A percentile compares a stretch with the other conserved stretches of the same genome.
Conservation (phyloP, 2,113 vertebrate genomes). For the Scopus umbretta region DNA sequence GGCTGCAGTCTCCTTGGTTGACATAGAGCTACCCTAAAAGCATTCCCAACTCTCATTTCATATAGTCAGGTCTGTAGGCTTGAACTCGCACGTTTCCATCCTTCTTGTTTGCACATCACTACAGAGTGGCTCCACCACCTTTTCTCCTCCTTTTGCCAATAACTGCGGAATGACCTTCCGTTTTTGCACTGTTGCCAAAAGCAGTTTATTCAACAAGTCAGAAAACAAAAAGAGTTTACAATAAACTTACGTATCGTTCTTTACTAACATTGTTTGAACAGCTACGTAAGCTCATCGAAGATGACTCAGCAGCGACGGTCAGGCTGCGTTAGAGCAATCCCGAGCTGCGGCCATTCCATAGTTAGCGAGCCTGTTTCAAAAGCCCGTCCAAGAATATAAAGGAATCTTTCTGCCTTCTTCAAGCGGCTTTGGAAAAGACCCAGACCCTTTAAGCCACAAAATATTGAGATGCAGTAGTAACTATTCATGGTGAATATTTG, state of each 20-base stretch:
- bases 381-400: background rate
- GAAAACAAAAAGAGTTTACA: background rate
- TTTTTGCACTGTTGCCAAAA: background rate
- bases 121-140: background rate
- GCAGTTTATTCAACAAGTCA: background rate
- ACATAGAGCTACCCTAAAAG: background rate
- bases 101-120: background rate
- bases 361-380: background rate
- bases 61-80: background rate
- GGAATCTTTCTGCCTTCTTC: background rate
- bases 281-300: background rate
- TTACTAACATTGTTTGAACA: background rate
- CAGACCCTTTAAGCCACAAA: background rate
- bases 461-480: background rate
- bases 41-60: background rate
- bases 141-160: background rate
- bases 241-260: background rate
- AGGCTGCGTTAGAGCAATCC: background rate
- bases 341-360: background rate
- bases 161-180: background rate
- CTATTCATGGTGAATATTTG: background rate
- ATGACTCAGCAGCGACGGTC: background rate
- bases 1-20: background rate
- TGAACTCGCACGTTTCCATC: background rate
- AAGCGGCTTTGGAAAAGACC: background rate